Conservation (phyloP, 2,113 vertebrate species). For the Centrocercus urophasianus region DNA sequence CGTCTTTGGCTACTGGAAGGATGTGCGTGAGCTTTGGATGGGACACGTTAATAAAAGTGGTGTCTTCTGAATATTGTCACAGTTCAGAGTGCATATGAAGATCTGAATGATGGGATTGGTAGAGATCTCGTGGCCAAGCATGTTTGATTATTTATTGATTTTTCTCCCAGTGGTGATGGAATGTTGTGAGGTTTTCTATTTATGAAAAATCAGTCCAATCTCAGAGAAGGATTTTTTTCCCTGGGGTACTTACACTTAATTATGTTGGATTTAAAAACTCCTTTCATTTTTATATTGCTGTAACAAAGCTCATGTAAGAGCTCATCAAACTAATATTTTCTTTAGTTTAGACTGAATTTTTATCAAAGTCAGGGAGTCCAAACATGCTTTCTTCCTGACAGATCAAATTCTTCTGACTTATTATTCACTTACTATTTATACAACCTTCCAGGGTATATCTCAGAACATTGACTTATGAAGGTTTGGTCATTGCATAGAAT, state of each 20-base stretch:
- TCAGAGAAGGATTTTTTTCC: background rate
- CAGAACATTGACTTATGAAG: background rate
- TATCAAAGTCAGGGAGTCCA: background rate
- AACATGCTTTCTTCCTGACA: background rate
- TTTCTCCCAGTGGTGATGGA: background rate
- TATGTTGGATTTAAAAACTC: background rate
- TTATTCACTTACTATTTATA: background rate
- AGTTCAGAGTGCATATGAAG: background rate
- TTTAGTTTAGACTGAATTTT: background rate
- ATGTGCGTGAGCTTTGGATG: background rate
- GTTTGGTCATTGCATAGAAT: background rate
- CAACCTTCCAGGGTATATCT: background rate
- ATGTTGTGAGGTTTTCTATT: background rate
- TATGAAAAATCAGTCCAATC: background rate
- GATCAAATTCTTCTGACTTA: background rate
- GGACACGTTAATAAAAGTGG: background rate
- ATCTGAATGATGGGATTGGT: background rate
- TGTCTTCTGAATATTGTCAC: background rate
- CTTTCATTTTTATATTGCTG: background rate
- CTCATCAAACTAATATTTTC: background rate
- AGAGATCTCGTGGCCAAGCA: background rate
- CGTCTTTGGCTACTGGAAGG: background rate
- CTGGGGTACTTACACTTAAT: background rate
- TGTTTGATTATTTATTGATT: background rate
- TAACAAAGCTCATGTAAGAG: background rate